These are phyloP conservation scores for Lasiurus cinereus DNA, from an alignment of 2,113 vertebrate species.

Conservation along the genomic window DNA sequence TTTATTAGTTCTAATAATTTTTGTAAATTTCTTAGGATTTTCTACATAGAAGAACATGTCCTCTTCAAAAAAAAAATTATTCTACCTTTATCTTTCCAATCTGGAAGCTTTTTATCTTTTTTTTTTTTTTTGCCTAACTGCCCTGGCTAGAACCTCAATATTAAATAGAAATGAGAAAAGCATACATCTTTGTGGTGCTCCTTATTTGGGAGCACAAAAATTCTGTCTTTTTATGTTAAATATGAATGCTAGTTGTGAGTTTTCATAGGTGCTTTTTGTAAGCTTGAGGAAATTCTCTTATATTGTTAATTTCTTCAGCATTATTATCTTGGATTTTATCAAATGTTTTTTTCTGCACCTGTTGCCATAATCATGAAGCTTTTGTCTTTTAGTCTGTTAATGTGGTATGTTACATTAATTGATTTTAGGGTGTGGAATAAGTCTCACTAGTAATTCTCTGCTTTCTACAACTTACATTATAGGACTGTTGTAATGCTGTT, in stretches of 20 bases:
- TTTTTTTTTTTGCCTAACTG: neutral
- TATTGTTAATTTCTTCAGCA: neutral
- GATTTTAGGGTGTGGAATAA: neutral
- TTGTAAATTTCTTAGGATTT: neutral
- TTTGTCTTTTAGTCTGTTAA: neutral
- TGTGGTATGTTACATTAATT: neutral
- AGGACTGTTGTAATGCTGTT: neutral
- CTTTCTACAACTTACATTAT: constrained; percentile 8
- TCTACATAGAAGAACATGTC: neutral
- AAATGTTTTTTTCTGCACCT: neutral
- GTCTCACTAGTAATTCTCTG: neutral
- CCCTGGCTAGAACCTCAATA: neutral
- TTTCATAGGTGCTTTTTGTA: neutral
- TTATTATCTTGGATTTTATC: constrained; percentile 54
- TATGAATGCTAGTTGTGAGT: neutral
- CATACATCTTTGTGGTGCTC: neutral
- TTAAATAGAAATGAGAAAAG: neutral
- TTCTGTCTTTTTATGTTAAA: neutral
- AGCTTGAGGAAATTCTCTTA: constrained; percentile 20
- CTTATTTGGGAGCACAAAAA: neutral
- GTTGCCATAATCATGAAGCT: neutral
- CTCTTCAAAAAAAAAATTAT: neutral
- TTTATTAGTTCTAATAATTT: neutral
- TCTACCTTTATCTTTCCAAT: neutral
- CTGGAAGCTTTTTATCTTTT: neutral